phyloP scores from a whole-genome alignment of 2,113 vertebrate species.

The Pseudolaguvia tuberculata region DNA sequence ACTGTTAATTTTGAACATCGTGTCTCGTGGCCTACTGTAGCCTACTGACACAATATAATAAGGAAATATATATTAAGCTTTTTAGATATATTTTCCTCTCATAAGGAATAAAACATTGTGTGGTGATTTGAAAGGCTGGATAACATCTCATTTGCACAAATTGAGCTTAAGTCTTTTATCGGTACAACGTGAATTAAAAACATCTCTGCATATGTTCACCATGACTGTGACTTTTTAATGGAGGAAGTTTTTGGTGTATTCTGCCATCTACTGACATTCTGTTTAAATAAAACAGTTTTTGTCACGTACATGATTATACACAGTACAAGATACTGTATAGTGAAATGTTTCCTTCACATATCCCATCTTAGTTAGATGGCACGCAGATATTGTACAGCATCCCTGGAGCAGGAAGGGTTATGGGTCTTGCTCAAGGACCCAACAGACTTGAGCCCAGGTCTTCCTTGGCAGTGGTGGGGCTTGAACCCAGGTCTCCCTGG shows the following conservation, averaged over 20 bases:
- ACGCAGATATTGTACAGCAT: no score
- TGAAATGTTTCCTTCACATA: no score
- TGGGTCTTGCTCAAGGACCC: no score
- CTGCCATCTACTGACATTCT: constrained; percentile 29
- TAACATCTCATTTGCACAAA: constrained; percentile 14
- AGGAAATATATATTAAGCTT: constrained; percentile 4
- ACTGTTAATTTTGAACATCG: constrained; percentile 11
- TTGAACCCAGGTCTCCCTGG: no score
- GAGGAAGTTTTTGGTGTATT: neutral
- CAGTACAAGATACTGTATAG: no score
- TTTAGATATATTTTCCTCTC: neutral
- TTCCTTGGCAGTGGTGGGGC: no score
- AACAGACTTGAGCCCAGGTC: no score
- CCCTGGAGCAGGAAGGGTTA: no score
- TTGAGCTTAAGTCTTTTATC: neutral
- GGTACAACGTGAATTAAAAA: neutral
- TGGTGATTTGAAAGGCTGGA: neutral
- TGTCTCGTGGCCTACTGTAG: constrained; percentile 2
- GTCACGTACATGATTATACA: no score
- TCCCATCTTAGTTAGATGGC: no score
- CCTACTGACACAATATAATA: constrained; percentile 1
- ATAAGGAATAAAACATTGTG: constrained; percentile 6
- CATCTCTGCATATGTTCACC: neutral
- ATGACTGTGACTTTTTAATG: neutral
- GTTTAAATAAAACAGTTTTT: neutral